Evolutionary conservation across 2,888 invertebrate genomes (phyloP), one percentile per base, ranked within the genome.

Genomic region (Chydorus sphaericus): DNA sequence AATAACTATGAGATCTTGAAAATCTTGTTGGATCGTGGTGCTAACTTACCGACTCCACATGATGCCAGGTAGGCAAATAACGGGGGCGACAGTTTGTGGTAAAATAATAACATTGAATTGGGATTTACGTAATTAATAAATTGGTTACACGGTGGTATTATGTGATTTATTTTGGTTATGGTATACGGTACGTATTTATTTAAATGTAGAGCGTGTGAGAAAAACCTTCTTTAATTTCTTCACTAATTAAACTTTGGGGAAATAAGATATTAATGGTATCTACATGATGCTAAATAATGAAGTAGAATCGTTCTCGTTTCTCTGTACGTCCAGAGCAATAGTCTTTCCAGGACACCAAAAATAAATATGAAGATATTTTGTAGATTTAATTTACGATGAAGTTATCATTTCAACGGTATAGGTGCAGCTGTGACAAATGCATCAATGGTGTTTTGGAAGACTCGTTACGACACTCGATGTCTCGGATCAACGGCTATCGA

Each of bases 1-100:
- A 91, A 94, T 69, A 94, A 94, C 73, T 94, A 93, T 67, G 94
- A 94, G 73, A 94, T 94, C 64, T 77, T 96, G 62, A 94, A 94
- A 72, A 81, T 96, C 56, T 74, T 96, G 20, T 73, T 96, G 57
- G 94, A 94, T 68, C 76, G 94, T 53, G 93, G 94, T 20, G 92
- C 92, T 6, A 86, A 87, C 2, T 76, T 94, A 55, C 90, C 90
- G 0, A 83, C 86, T 76, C 90, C 90, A 26, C 90, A 90, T 67
- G 89, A 89, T 63, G 82, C 89, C 62, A 79, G 78, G 82, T 82
- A 69, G 26, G n/a, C n/a, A n/a, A n/a, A n/a, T n/a, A n/a, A n/a
- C n/a, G n/a, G n/a, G n/a, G n/a, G n/a, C n/a, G n/a, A n/a, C n/a
- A n/a, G n/a, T n/a, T n/a, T n/a, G n/a, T n/a, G n/a, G n/a, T n/a